Evolutionary conservation across 2,113 vertebrate species (phyloP).

Genomic region (Strigops habroptila): DNA sequence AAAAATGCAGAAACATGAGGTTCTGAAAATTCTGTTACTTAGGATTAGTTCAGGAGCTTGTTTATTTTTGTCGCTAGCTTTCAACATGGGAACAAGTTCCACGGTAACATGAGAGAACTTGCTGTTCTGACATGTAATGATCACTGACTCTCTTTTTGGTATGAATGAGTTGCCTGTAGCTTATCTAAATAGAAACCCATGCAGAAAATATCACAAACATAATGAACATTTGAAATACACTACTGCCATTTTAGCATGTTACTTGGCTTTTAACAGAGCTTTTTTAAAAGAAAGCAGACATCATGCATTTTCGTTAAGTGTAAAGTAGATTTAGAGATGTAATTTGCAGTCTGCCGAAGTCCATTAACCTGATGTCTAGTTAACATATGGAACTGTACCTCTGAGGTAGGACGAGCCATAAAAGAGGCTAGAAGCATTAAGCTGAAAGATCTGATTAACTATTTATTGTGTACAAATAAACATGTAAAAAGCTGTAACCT

Average conservation of each 20-base stretch:
- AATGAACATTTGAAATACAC: neutral
- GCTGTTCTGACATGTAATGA: neutral
- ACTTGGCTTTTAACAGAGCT: neutral
- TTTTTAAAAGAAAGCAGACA: neutral
- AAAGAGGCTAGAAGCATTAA: neutral
- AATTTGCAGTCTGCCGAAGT: slow-evolving; percentile 50
- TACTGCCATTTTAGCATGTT: neutral
- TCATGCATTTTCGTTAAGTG: neutral
- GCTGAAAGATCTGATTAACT: neutral
- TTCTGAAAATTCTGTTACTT: neutral
- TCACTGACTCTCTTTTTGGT: neutral
- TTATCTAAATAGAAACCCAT: neutral
- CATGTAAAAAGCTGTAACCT: neutral
- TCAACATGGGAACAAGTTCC: neutral
- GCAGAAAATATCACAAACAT: neutral
- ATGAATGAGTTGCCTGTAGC: neutral
- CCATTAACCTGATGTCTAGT: slow-evolving; percentile 29
- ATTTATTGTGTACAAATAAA: neutral
- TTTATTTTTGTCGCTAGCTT: neutral
- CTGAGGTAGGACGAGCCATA: neutral
- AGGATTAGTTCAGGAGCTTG: neutral
- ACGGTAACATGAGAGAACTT: neutral
- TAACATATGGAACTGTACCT: slow-evolving; percentile 15
- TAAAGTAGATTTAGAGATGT: neutral
- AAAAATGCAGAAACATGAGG: neutral